Base-by-base conservation (phyloP, 1,140 invertebrate genomes). In the Psilanteris sp. region DNA sequence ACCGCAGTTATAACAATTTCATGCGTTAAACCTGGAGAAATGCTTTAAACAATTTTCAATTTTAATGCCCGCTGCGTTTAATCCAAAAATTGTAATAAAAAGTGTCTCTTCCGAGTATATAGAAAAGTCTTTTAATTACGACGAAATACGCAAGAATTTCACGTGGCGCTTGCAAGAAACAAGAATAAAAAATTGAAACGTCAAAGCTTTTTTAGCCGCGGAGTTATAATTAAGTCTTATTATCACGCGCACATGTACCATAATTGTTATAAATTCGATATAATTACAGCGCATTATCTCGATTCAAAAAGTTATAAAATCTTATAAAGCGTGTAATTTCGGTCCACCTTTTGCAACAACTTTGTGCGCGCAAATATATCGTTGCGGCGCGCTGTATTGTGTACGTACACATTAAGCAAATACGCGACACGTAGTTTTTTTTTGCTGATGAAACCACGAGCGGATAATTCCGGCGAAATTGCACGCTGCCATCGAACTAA, bases 391-490 rank as follows among this genome's bases (percentile, higher is more conserved):
- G 13, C 14, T 15, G 50, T 37, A 36, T 41, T 9, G 48, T 67
- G 46, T 68, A 48, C 22, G 15, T 24, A 11, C 32, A 26, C 9
- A 61, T 70, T 61, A 61, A 54, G 46, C 36, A 61, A 59, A 68
- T 59, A 50, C 62, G 14, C 52, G 32, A 55, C 50, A 32, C 48
- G 32, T 50, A 59, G 13, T 50, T 41, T 16, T 15, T 73, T 57
- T 64, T 73, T 57, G 50, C 52, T 66, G 57, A 55, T 41, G 32
- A 34, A 59, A 66, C 59, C 50, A 31, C 16, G 31, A 15, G 10
- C 48, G 50, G 50, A 66, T 66, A 64, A 59, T 64, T 59, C 59
- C 70, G 59, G 52, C 50, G 34, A 26, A 73, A 73, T 66, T 66
- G 70, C 48, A 44, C n/a, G 31, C 29, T 8, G 52, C 36, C 43